These are phyloP conservation scores for Philhelius pedissequus DNA, from an alignment of 2,888 invertebrate genomes.

Conservation along the genomic window DNA sequence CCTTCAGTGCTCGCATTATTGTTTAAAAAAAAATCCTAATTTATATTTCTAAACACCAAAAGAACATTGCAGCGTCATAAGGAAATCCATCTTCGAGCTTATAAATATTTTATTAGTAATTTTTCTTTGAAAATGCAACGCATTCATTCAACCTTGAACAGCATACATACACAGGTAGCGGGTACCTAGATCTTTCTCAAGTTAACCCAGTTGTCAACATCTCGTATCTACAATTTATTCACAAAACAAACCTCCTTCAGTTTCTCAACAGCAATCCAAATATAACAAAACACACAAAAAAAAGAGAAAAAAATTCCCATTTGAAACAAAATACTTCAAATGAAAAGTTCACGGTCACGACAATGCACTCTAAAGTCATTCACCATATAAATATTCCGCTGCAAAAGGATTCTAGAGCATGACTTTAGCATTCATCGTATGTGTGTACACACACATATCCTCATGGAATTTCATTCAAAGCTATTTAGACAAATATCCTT, in stretches of 20 bases:
- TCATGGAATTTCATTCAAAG: constrained; percentile 29
- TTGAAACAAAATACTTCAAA: neutral
- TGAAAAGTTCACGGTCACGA: constrained; percentile 49
- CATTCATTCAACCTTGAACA: neutral
- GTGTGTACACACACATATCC: neutral
- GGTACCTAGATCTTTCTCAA: neutral
- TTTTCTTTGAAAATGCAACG: neutral
- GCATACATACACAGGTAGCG: too few species aligned
- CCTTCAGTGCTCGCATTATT: too few species aligned
- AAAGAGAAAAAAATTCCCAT: neutral
- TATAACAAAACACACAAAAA: neutral
- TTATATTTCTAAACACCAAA: too few species aligned
- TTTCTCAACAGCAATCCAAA: neutral
- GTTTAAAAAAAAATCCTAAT: too few species aligned
- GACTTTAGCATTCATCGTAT: neutral
- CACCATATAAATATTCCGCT: constrained; percentile 8
- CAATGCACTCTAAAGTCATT: constrained; percentile 31
- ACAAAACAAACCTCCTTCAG: neutral
- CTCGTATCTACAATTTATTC: neutral
- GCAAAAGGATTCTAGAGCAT: constrained; percentile 4
- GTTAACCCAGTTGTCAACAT: constrained; percentile 1
- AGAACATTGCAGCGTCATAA: neutral
- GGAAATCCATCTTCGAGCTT: neutral
- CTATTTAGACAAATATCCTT: constrained; percentile 39
- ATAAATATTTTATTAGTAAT: neutral